phyloP scores from a whole-genome alignment of 1,140 invertebrate genomes.

The Drosophila parabipectinata region DNA sequence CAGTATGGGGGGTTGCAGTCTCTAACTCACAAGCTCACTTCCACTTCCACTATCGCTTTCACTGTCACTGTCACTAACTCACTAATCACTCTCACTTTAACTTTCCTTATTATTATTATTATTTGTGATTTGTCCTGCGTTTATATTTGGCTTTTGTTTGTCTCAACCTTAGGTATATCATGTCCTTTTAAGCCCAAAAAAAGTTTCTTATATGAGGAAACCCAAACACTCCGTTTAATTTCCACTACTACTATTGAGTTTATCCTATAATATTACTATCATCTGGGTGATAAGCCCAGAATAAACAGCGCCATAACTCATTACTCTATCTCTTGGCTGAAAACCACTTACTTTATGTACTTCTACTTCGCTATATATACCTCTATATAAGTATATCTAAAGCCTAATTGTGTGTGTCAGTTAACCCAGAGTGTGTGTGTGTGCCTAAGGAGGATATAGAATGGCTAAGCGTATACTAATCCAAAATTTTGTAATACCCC shows the following conservation, averaged over 20 bases:
- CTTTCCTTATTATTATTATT: slow-evolving; percentile 4
- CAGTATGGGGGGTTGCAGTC: slow-evolving; percentile 14
- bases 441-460: slow-evolving; percentile 2
- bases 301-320: slow-evolving; percentile 38
- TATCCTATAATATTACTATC: slow-evolving; percentile 18
- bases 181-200: slow-evolving; percentile 8
- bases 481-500: slow-evolving; percentile 19
- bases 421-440: slow-evolving; percentile 19
- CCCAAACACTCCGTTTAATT: background rate
- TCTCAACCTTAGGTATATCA: slow-evolving; percentile 20
- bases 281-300: slow-evolving; percentile 15
- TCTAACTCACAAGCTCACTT: slow-evolving; percentile 19
- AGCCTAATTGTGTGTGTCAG: slow-evolving; percentile 10
- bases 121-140: slow-evolving; percentile 18
- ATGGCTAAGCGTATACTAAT: slow-evolving; percentile 47
- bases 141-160: background rate
- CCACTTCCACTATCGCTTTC: slow-evolving; percentile 21
- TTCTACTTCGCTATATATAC: slow-evolving; percentile 43
- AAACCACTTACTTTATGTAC: slow-evolving; percentile 42
- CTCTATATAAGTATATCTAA: slow-evolving; percentile 12
- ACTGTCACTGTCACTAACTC: slow-evolving; percentile 6
- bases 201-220: slow-evolving; percentile 13
- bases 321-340: slow-evolving; percentile 49
- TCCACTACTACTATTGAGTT: slow-evolving; percentile 13
- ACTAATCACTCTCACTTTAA: slow-evolving; percentile 20